Base-by-base conservation (phyloP, 37 sponge, comb jelly and placozoan genomes). In the Dysidea cf. avara region DNA sequence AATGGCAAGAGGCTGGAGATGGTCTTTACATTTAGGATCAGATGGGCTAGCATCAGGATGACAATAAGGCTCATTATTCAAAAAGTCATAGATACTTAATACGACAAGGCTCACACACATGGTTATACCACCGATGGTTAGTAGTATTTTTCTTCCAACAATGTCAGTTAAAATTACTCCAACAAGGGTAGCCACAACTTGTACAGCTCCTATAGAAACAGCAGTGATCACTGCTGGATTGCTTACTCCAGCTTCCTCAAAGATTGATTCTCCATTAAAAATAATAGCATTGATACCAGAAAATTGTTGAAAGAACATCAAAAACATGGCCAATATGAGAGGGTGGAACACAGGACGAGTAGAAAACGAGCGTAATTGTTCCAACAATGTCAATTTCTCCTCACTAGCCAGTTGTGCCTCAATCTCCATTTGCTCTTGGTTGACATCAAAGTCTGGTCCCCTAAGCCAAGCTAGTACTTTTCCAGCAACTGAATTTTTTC, bases 261-360 rank as follows among this genome's bases (percentile, higher is more conserved):
- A 75, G 39, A 94, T 80, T 3, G 56, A 39, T n/a, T 76, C 64
- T 13, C 84, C 61, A 60, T 61, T 86, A 55, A 86, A 90, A 0
- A 83, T 52, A 21, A 93, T 80, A 0, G 87, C 87, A 70, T 90
- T 86, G 38, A 94, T 82, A 33, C 95, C 95, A 51, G 71, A 66
- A 20, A 86, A 72, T 81, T 82, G 91, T 64, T 94, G 95, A 39
- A 94, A 94, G 52, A 79, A 49, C 84, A 86, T 82, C 24, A 91
- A 39, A 1, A 72, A 43, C 0, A 82, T 35, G 0, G 64, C 18
- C 20, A 71, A 28, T 4, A 60, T 0, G 16, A 80, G 12, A 18
- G 68, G 9, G 9, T 43, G 9, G 46, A 43, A 9, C 9, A 9
- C 9, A 12, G 46, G 9, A 5, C 46, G 5, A 43, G 5, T 43